Base-by-base conservation (phyloP, 2,888 invertebrate genomes). In the Pseudococcus jackbeardsleyi region DNA sequence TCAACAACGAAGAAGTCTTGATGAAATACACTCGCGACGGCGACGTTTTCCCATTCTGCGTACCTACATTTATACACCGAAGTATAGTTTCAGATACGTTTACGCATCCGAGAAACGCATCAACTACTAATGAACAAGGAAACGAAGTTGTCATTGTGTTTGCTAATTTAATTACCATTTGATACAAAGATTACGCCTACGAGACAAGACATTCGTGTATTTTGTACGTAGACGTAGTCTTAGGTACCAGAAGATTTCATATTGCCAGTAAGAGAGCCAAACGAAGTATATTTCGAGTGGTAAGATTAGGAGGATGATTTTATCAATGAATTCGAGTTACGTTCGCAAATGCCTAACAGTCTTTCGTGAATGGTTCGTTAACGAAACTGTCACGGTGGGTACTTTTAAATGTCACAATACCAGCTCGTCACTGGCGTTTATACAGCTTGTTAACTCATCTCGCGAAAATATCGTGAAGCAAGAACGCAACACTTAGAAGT, bases 81-180 rank as follows among this genome's bases (percentile, higher is more conserved):
- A n/a, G 50, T 59, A 59, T 59, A 59, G 3, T n/a, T 33, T 68
- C 5, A 26, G 17, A 68, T 68, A 79, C 79, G 79, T 11, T 79
- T n/a, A 79, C 79, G 79, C 79, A 79, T 42, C 79, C n/a, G 19
- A 39, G 17, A 79, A 42, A 79, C 79, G 72, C 79, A 79, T 79
- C 79, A 42, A 79, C 79, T 79, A 17, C 79, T 79, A 79, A 79
- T 79, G 79, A 79, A 79, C 79, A 79, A 79, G 79, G 79, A 79
- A 79, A 79, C 79, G 26, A 79, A 79, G 79, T 79, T 79, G 79
- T 79, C 79, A 79, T 79, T 79, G 79, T 79, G 42, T 79, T 79
- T 42, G 79, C 79, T 79, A 79, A 79, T 79, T 79, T 79, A 79
- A 79, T 79, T 79, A 79, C 79, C n/a, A 79, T 72, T 72, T 59